These are phyloP conservation scores for Euthynnus affinis DNA, from an alignment of 2,797 vertebrate genomes.

Conservation along the genomic window DNA sequence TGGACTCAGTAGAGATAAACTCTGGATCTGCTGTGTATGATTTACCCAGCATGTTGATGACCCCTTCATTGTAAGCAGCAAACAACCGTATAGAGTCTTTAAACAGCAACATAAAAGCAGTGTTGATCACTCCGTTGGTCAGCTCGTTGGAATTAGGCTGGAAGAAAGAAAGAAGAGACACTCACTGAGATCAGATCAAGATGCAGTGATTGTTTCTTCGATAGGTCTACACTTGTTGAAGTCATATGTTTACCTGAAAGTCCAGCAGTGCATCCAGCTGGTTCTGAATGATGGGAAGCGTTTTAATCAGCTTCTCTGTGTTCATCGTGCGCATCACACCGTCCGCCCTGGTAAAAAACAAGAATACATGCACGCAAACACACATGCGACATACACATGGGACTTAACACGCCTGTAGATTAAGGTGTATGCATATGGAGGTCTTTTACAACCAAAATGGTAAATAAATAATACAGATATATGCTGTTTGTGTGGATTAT, in stretches of 20 bases:
- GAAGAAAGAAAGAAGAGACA: constrained; percentile 12
- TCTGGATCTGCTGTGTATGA: background rate
- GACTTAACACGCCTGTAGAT: constrained; percentile 10
- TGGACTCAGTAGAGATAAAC: background rate
- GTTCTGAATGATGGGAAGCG: constrained; percentile 94
- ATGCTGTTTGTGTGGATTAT: background rate
- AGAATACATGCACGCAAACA: constrained; percentile 26
- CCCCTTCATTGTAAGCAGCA: constrained; percentile 96
- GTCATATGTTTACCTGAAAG: constrained; percentile 89
- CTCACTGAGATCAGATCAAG: background rate
- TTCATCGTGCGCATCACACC: constrained; percentile 97
- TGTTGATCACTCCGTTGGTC: constrained; percentile 95
- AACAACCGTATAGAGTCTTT: constrained; percentile 98
- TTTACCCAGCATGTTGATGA: constrained; percentile 97
- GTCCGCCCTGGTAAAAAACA: constrained; percentile 83
- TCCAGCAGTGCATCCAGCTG: constrained; percentile 96
- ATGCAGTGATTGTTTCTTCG: background rate
- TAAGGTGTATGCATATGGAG: background rate
- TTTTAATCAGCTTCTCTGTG: constrained; percentile 95
- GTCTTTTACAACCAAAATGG: background rate
- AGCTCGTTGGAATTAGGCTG: constrained; percentile 95
- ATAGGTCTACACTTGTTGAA: background rate
- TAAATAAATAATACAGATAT: background rate
- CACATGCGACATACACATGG: constrained; percentile 19
- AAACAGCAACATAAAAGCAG: constrained; percentile 96